Evolutionary conservation across 1,140 invertebrate genomes (phyloP), one percentile per base, ranked within the genome.

Genomic region (Drosophila tani): DNA sequence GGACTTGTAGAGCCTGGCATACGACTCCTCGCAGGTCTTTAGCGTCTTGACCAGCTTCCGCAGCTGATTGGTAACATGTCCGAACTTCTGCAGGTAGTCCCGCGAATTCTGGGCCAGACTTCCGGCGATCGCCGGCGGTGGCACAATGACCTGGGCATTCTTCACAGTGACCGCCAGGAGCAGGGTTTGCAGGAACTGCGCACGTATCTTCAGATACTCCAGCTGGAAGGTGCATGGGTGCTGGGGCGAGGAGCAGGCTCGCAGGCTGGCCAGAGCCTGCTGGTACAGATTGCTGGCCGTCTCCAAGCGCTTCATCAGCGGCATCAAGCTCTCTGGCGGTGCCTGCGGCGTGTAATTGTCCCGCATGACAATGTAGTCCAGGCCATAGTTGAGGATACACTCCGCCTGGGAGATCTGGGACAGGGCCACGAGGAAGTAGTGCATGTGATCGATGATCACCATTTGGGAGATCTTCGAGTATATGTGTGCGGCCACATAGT

Each of bases 91-190:
- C 14, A 97, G 94, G 84, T 98, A 97, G 85, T 98, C 97, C 62
- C 97, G 94, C 9, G 95, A 96, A 17, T 94, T 95, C 60, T 95
- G 94, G 1, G 97, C 97, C 50, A 98, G 95, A 11, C 97, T 95
- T 2, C 96, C 95, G 1, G 98, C 97, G 70, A 99, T 98, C 3
- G 98, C 98, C 3, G 98, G 97, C 32, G 98, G 98, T 24, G 98
- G 98, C 53, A 97, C 97, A 64, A 98, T 97, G 81, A 97, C 97
- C 29, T 98, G 94, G 45, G 97, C 96, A 85, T 96, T 95, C 84
- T 97, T 97, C 0, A 96, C 95, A 38, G 96, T 95, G 21, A 97
- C 94, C 8, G 98, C 94, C 78, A 97, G 95, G 1, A 95, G 94
- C 35, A 98, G 94, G 17, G 96, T 95, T 70, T 97, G 95, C 15